Evolutionary conservation across 53 echinoderm and acorn worm genomes (phyloP), one percentile per base, ranked within the genome.

Genomic region (Pentamera pediparva): DNA sequence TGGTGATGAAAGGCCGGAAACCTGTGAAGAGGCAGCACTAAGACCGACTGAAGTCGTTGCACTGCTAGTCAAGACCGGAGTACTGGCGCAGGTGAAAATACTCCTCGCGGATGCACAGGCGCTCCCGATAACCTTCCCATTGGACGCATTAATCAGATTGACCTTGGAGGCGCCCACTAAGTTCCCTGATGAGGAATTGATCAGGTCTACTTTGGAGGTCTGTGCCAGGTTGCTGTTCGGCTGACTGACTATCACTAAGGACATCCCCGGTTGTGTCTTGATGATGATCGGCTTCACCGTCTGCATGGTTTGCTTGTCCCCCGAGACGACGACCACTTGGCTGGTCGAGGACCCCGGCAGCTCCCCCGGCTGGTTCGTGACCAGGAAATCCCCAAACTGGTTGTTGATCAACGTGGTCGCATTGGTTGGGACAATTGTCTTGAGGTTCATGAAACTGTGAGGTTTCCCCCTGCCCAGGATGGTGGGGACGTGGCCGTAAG

Each of bases 261-360:
- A 88, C 50, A 92, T 51, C 0, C 92, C 92, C 2, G 92, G 92
- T 31, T 92, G 92, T 0, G 92, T 76, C 38, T 92, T 92, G 30
- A 92, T 92, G 54, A 88, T 85, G 47, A 92, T 89, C 0, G 92
- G 88, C 58, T 79, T 84, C 21, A 92, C 88, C 30, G 92, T 88
- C 32, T 88, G 92, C 9, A 88, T 62, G 15, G 86, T 74, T 11
- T 85, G 88, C 30, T 92, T 88, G 32, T 69, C 80, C 6, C 83
- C 60, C 30, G 85, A 72, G 27, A 87, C 82, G 17, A 78, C 71
- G 11, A 92, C 79, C 21, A 92, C 83, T 37, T 82, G 82, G 17
- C 79, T 87, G 0, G 20, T 35, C 8, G 38, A 40, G 17, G 58
- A 50, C 28, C 61, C 71, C 2, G 76, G 33, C 5, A 65, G 13